Conservation (phyloP, 2,888 invertebrate species). For the Pecten maximus region DNA sequence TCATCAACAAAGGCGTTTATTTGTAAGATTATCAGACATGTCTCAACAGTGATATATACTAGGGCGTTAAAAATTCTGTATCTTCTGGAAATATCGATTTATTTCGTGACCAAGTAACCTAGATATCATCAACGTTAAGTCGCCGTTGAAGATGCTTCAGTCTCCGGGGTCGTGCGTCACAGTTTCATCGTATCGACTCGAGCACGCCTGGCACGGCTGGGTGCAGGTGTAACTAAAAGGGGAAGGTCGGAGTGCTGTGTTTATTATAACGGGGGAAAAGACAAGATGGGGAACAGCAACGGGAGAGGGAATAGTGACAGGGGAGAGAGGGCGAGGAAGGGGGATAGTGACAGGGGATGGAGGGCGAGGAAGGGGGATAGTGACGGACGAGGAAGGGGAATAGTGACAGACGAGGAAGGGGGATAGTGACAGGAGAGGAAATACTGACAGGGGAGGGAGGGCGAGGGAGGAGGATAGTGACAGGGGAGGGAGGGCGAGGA, state of each 20-base stretch:
- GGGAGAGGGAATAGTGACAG: too few relatives aligned
- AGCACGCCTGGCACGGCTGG: background rate
- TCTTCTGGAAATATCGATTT: slow-evolving; percentile 21
- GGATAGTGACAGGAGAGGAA: too few relatives aligned
- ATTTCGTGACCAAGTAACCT: slow-evolving; percentile 6
- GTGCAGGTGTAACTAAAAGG: background rate
- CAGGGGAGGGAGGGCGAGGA: too few relatives aligned
- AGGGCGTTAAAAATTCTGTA: slow-evolving; percentile 10
- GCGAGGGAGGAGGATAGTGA: too few relatives aligned
- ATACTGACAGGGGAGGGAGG: too few relatives aligned
- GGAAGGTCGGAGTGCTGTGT: too few relatives aligned
- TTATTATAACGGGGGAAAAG: background rate
- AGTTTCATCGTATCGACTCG: background rate
- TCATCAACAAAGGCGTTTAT: background rate
- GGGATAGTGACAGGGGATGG: background rate
- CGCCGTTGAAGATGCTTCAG: background rate
- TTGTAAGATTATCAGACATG: background rate
- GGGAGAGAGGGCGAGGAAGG: too few relatives aligned
- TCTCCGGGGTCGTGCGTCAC: background rate
- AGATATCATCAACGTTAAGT: background rate
- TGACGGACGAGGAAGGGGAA: too few relatives aligned
- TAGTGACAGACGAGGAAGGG: too few relatives aligned
- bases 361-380: too few relatives aligned
- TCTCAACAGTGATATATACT: slow-evolving; percentile 7
- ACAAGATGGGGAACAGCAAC: background rate